Percentiles rank a stretch among this genome's conserved stretches.
phyloP scores from a whole-genome alignment of 2,797 vertebrate species.

The Poecilia velifera region DNA sequence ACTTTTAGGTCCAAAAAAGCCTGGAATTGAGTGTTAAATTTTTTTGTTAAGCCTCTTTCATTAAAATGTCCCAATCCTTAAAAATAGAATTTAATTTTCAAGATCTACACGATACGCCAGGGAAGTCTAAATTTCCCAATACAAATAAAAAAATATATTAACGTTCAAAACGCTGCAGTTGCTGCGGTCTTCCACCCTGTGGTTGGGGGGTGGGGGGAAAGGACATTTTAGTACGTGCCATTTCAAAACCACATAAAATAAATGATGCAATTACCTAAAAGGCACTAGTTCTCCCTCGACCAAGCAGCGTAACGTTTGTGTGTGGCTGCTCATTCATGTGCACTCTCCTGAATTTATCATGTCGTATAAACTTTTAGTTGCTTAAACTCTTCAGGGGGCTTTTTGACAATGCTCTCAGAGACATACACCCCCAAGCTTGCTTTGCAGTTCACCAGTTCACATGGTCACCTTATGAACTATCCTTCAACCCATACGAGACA shows the following conservation, averaged over 20 bases:
- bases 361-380: constrained; percentile 65
- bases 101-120: not conserved
- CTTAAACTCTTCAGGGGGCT: constrained; percentile 64
- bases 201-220: constrained; percentile 5
- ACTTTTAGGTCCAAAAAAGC: not conserved
- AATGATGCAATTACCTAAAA: constrained; percentile 74
- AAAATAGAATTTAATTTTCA: not conserved
- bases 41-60: not conserved
- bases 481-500: constrained; percentile 67
- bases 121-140: not conserved
- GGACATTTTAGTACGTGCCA: constrained; percentile 53
- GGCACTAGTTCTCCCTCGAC: constrained; percentile 56
- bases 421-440: constrained; percentile 29
- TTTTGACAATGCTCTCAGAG: constrained; percentile 43
- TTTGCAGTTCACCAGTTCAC: constrained; percentile 77
- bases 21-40: not conserved
- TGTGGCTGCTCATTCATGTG: constrained; percentile 38
- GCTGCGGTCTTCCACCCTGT: constrained; percentile 18
- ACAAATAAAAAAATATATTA: not conserved
- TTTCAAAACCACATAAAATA: constrained; percentile 73
- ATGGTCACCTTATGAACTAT: constrained; percentile 72
- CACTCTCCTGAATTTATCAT: constrained; percentile 68
- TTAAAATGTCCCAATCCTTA: not conserved
- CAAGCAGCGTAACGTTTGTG: constrained; percentile 55
- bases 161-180: not conserved